Evolutionary conservation across 2,888 invertebrate genomes (phyloP).

Genomic region (Trissolcus brochymenae): DNA sequence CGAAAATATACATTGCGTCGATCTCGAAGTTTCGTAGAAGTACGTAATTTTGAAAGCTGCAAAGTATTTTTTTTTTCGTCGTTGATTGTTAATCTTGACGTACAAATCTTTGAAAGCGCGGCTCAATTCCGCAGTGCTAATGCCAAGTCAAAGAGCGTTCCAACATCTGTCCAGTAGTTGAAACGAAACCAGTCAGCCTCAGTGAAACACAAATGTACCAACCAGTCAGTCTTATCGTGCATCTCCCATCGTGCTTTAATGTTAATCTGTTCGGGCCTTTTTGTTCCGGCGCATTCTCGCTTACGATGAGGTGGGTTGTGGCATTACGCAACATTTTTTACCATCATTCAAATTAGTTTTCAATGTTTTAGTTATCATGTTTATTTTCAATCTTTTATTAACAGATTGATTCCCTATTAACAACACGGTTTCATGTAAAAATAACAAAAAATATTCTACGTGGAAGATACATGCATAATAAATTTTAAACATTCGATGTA

Average conservation of each 20-base stretch:
- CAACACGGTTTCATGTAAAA: too few relatives aligned
- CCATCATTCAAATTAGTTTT: too few relatives aligned
- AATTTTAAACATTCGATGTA: too few relatives aligned
- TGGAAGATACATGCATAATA: too few relatives aligned
- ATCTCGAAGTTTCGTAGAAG: too few relatives aligned
- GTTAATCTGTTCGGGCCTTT: slow-evolving; percentile 35
- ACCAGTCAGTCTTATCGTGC: slow-evolving; percentile 33
- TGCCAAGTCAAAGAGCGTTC: slow-evolving; percentile 15
- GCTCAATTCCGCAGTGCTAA: slow-evolving; percentile 28
- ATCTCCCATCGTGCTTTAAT: slow-evolving; percentile 24
- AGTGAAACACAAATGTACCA: slow-evolving; percentile 39
- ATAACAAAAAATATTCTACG: too few relatives aligned
- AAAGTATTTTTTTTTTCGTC: slow-evolving; percentile 24
- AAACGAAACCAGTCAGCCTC: slow-evolving; percentile 44
- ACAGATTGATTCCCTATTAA: too few relatives aligned
- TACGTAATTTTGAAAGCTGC: neutral
- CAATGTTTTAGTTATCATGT: too few relatives aligned
- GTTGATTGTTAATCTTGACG: slow-evolving; percentile 27
- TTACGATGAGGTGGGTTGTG: too few relatives aligned
- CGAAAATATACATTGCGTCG: too few relatives aligned
- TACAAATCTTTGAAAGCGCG: slow-evolving; percentile 6
- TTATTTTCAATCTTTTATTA: too few relatives aligned
- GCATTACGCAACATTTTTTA: too few relatives aligned
- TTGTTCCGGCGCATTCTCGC: neutral
- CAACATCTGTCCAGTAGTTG: slow-evolving; percentile 49